phyloP scores from a whole-genome alignment of 2,797 vertebrate species.

The Chelon auratus region DNA sequence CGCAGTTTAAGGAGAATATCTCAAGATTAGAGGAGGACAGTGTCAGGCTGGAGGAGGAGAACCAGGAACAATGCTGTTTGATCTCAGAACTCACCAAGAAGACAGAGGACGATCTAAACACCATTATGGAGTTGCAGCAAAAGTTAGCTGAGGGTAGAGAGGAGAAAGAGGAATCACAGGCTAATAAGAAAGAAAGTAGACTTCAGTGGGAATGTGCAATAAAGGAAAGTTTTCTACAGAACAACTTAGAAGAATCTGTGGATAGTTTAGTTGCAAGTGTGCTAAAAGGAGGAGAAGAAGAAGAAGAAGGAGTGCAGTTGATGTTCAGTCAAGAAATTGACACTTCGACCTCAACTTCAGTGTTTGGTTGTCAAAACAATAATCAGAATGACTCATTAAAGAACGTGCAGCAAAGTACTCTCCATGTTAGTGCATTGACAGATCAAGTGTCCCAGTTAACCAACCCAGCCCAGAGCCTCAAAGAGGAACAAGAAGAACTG shows the following conservation, averaged over 20 bases:
- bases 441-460: slow-evolving; percentile 44
- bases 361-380: slow-evolving; percentile 21
- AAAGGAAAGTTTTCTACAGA: slow-evolving; percentile 15
- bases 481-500: slow-evolving; percentile 68
- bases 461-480: slow-evolving; percentile 61
- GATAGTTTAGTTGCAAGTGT: slow-evolving; percentile 36
- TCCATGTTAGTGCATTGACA: slow-evolving; percentile 25
- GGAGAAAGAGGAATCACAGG: not conserved
- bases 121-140: slow-evolving; percentile 61
- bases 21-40: slow-evolving; percentile 51
- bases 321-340: slow-evolving; percentile 19
- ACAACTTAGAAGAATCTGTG: slow-evolving; percentile 22
- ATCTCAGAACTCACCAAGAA: slow-evolving; percentile 75
- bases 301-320: slow-evolving; percentile 23
- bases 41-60: slow-evolving; percentile 63
- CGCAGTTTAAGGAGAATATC: slow-evolving; percentile 40
- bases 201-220: slow-evolving; percentile 2
- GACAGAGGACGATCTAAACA: slow-evolving; percentile 69
- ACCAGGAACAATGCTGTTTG: slow-evolving; percentile 63
- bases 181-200: not conserved
- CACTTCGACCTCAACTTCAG: slow-evolving; percentile 7
- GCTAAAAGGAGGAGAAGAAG: slow-evolving; percentile 33
- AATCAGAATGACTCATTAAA: slow-evolving; percentile 1
- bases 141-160: slow-evolving; percentile 40
- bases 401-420: slow-evolving; percentile 19